Evolutionary conservation across 2,888 invertebrate genomes (phyloP), one percentile per base, ranked within the genome.

Genomic region (Cheilosia soror): DNA sequence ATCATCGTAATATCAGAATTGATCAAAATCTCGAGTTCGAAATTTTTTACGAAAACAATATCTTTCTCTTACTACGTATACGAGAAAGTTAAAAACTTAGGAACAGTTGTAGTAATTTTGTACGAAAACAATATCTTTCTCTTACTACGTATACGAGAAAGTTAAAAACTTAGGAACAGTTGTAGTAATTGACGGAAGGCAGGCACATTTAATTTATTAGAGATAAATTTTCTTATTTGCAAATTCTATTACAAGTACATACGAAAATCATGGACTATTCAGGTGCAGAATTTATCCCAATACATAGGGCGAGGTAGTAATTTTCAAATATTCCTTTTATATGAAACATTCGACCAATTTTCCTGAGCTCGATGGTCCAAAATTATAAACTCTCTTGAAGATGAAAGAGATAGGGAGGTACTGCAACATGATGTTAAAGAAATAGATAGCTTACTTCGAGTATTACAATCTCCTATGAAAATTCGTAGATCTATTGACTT

Each of bases 211-310:
- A 47, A 29, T 47, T 31, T 47, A 33, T 13, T 9, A 5, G 11
- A 63, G 49, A 63, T 29, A 47, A 62, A 62, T 47, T 62, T 47
- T 33, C 47, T 47, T 37, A 47, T 20, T 63, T 47, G 3, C 63
- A 49, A 11, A 47, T 20, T 63, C 47, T 20, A 29, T 15, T 55
- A n/a, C n/a, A n/a, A 15, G 33, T 33, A 15, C 7, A 33, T 6
- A 9, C 40, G 11, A n/a, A 42, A 40, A 40, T 40, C 6, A 27
- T 7, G 25, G 40, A 58, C 58, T 40, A 25, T 27, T 44, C 42
- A 0, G 15, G 9, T 31, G 29, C 63, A 33, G 31, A 47, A 20
- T 49, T 63, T 27, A 63, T 31, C 33, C 20, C 33, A 29, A 20
- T 63, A 31, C 63, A 33, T 11, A 47, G 25, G 33, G 33, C 13